Base-by-base conservation (phyloP, 1,140 invertebrate species). In the Diabrotica undecimpunctata region DNA sequence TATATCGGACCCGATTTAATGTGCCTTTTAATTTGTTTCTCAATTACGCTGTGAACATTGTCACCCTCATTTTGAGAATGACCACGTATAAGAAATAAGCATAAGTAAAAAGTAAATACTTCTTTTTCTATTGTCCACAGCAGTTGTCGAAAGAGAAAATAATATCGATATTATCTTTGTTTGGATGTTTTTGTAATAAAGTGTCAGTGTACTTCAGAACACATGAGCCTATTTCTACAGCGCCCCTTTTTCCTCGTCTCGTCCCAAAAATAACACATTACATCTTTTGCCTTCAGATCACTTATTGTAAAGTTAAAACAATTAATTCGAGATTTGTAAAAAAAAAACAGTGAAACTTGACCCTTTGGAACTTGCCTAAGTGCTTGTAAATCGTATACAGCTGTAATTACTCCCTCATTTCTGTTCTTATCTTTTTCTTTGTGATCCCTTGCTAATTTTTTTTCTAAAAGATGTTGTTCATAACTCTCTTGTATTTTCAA, bases 71-170 rank as follows among this genome's bases (percentile, higher is more conserved):
- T 54, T 6, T 54, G 53, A 12, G 53, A 54, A 10, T 54, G 11
- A 10, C 53, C 8, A 46, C 41, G 41, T n/a, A 46, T 46, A 10
- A 46, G n/a, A 6, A 46, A 46, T 46, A 13, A 65, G 79, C n/a
- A 57, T 57, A 57, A n/a, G 36, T 11, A 57, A 0, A 57, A 6
- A 35, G 25, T 35, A 59, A 69, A 66, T 68, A 79, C 60, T 78
- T 79, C 62, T 79, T 79, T 70, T 78, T 79, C 56, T 79, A 74
- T 60, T 79, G 78, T 4, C 73, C 77, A 51, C 70, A 72, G 56
- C 75, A 79, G 60, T 79, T 79, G 46, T 80, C 78, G 6, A 51
- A 72, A 65, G 74, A 78, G 71, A 79, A 78, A 57, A 79, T 61
- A 2, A 77, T 66, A n/a, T 77, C 66, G 6, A 75, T 46, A 2